A percentile compares a stretch with the other conserved stretches of the same genome.
Evolutionary conservation across 2,113 vertebrate species (phyloP).

Genomic region (Microcebus lehilahytsara): DNA sequence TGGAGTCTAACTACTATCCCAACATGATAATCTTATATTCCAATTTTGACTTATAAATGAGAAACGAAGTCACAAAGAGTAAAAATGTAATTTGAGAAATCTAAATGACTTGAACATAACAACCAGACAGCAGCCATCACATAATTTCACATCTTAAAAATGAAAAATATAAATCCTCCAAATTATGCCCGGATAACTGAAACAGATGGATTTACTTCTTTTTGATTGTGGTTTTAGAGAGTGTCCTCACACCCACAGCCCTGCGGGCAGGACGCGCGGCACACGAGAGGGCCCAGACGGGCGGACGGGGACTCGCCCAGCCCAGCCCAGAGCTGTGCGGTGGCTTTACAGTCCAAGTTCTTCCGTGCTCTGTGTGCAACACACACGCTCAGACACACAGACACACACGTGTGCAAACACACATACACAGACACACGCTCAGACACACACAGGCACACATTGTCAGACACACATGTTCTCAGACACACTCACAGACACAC

Average conservation of each 20-base stretch:
- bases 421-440: too few relatives aligned
- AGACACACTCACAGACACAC: too few relatives aligned
- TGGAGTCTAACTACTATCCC: not conserved
- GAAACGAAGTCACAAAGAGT: not conserved
- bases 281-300: not conserved
- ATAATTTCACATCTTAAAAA: not conserved
- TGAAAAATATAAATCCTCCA: not conserved
- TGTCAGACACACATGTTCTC: too few relatives aligned
- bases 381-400: too few relatives aligned
- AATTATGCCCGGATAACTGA: not conserved
- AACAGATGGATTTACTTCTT: not conserved
- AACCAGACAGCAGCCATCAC: not conserved
- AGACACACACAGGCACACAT: too few relatives aligned
- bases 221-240: not conserved
- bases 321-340: not conserved
- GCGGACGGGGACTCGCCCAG: not conserved
- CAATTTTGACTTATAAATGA: not conserved
- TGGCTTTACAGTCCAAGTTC: not conserved
- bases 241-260: not conserved
- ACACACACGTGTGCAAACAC: too few relatives aligned
- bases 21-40: not conserved
- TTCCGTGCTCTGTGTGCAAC: rapidly evolving
- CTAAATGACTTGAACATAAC: not conserved
- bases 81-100: not conserved
- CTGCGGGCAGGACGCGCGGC: not conserved